Evolutionary conservation across 2,888 invertebrate genomes (phyloP), one percentile per base, ranked within the genome.

Genomic region (Ametastegia equiseti): DNA sequence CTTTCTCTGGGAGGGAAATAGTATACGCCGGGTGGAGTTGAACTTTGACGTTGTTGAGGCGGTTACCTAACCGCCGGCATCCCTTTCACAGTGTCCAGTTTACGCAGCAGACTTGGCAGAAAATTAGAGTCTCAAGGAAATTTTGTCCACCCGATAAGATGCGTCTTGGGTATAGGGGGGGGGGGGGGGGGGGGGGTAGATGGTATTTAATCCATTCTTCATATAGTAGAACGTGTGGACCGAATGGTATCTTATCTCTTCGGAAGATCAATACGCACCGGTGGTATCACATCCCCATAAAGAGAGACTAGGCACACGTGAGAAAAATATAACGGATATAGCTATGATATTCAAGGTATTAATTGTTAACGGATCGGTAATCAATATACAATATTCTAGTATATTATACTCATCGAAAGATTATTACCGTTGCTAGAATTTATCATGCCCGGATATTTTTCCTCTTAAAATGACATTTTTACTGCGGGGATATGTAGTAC

Each of bases 1-100:
- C 60, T 54, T 54, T 45, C 71, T 47, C 77, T 42, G 65, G 19
- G 27, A 63, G 45, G 54, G 71, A 80, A 73, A 78, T 69, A 45
- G 23, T n/a, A n/a, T n/a, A n/a, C 57, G 42, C 45, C 5, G 13
- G 6, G n/a, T 19, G 36, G 7, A 67, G 36, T 42, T 11, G 47
- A 80, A 79, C 47, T 67, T 65, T 65, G n/a, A 65, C 65, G 33
- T 36, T 6, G 11, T 36, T 36, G 13, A 36, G 65, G 65, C 65
- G 65, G 65, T 65, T 65, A 65, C 36, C 65, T 36, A 65, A 65
- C 65, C n/a, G n/a, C n/a, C n/a, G 15, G 9, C 69, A 30, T 69
- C 42, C 42, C 36, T 65, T 36, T n/a, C 15, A 7, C 36, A n/a
- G 65, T 27, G 67, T 36, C 39, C 39, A 67, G 67, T 19, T 39